A percentile compares a stretch with the other conserved stretches of the same genome.
Evolutionary conservation across 2,113 vertebrate species (phyloP).

Genomic region (Microcebus murinus): DNA sequence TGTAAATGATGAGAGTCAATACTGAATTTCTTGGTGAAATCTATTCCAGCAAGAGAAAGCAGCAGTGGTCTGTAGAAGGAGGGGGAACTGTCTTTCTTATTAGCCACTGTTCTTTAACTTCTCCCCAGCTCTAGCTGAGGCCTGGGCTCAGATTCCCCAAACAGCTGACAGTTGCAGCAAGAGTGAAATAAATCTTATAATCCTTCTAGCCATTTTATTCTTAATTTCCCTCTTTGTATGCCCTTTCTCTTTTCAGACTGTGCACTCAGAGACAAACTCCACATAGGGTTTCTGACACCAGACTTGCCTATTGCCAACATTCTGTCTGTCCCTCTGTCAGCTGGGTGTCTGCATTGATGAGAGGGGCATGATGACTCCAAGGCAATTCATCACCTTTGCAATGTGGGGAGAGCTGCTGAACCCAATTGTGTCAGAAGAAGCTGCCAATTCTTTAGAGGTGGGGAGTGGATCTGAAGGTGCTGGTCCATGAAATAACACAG

Average conservation of each 20-base stretch:
- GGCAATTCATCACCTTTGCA: conserved; percentile 56
- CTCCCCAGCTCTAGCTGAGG: conserved; percentile 57
- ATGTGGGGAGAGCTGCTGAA: not conserved
- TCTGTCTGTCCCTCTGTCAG: conserved; percentile 67
- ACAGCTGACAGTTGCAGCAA: conserved; percentile 65
- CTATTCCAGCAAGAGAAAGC: conserved; percentile 58
- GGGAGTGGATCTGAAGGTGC: conserved; percentile 37
- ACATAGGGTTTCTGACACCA: conserved; percentile 53
- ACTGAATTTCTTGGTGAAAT: conserved; percentile 65
- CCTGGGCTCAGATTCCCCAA: conserved; percentile 63
- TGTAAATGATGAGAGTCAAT: conserved; percentile 74
- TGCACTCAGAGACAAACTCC: conserved; percentile 36
- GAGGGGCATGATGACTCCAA: not conserved
- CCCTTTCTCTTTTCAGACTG: conserved; percentile 2
- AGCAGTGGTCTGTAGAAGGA: not conserved
- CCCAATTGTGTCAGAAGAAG: conserved; percentile 44
- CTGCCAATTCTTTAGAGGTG: conserved; percentile 55
- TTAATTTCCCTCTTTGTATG: conserved; percentile 51
- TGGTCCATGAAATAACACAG: conserved; percentile 60
- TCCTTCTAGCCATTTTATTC: conserved; percentile 63
- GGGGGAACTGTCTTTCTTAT: conserved; percentile 34
- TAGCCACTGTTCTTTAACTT: conserved; percentile 72
- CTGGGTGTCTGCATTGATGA: not conserved
- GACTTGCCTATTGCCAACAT: conserved; percentile 55
- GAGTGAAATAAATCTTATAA: conserved; percentile 71